These are phyloP conservation scores for Aethes cnicana DNA, from an alignment of 2,888 invertebrate species.

Conservation along the genomic window DNA sequence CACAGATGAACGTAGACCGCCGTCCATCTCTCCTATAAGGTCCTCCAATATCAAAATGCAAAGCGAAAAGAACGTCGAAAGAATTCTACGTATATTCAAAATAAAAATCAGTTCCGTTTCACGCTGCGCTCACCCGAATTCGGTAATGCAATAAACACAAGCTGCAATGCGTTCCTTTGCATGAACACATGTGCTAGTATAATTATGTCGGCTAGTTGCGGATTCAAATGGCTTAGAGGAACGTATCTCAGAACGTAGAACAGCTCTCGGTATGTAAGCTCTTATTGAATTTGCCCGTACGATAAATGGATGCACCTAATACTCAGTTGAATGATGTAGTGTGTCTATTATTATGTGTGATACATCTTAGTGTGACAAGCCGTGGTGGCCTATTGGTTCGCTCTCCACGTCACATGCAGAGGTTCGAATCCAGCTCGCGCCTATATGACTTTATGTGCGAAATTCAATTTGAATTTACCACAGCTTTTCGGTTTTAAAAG, in stretches of 20 bases:
- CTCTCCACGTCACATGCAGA: too few relatives aligned
- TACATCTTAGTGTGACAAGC: too few relatives aligned
- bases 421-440: too few relatives aligned
- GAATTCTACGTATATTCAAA: neutral
- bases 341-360: too few relatives aligned
- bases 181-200: constrained; percentile 6
- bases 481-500: too few relatives aligned
- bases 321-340: neutral
- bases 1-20: too few relatives aligned
- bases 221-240: neutral
- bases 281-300: neutral
- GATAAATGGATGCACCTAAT: neutral
- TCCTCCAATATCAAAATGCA: too few relatives aligned
- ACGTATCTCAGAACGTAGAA: neutral
- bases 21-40: too few relatives aligned
- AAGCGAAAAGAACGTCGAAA: too few relatives aligned
- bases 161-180: constrained; percentile 8
- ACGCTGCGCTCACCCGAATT: neutral
- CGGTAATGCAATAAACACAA: neutral
- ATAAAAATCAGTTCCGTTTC: constrained; percentile 11
- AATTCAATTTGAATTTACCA: too few relatives aligned
- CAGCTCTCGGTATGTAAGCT: neutral
- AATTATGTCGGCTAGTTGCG: constrained; percentile 9
- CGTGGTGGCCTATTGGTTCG: too few relatives aligned
- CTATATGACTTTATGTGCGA: too few relatives aligned